These are phyloP conservation scores for Melanocharis versteri DNA, from an alignment of 2,113 vertebrate species.

Conservation along the genomic window DNA sequence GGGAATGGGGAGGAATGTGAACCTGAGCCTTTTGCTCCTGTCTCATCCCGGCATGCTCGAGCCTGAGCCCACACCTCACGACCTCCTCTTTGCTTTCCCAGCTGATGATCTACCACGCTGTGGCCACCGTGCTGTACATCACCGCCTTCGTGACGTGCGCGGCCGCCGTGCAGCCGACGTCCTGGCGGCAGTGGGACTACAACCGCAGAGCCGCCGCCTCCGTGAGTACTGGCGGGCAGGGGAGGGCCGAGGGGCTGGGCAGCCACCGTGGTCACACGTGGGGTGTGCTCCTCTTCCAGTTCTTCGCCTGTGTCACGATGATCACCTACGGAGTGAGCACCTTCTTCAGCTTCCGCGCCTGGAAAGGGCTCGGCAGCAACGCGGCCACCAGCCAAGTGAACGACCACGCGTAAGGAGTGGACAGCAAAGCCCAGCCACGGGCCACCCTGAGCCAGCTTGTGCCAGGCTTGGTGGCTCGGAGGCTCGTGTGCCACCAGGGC, in stretches of 20 bases:
- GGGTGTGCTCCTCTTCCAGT: constrained; percentile 69
- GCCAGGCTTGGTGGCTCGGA: fast-evolving
- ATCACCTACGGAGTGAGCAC: constrained; percentile 77
- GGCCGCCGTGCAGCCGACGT: constrained; percentile 10
- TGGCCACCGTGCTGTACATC: constrained; percentile 79
- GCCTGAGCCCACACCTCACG: not conserved
- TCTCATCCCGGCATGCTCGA: fast-evolving
- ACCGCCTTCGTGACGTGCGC: constrained; percentile 82
- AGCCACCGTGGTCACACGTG: fast-evolving
- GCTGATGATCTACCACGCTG: constrained; percentile 78
- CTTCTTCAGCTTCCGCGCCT: constrained; percentile 84
- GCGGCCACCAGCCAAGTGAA: constrained; percentile 78
- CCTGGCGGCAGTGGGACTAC: constrained; percentile 34
- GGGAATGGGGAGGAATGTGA: not conserved
- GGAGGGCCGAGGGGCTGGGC: fast-evolving
- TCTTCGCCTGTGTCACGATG: constrained; percentile 82
- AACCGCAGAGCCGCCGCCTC: constrained; percentile 78
- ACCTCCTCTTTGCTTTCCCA: constrained; percentile 22
- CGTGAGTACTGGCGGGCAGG: constrained; percentile 63
- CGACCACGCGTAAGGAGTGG: constrained; percentile 65
- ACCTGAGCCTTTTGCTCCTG: not conserved
- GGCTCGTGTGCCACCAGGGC: not conserved
- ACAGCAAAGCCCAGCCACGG: not conserved
- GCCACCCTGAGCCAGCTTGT: not conserved
- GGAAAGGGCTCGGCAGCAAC: constrained; percentile 81